Percentiles rank a stretch among this genome's conserved stretches.
Conservation (phyloP, 2,888 invertebrate genomes). For the Dicyrtoma fusca region DNA sequence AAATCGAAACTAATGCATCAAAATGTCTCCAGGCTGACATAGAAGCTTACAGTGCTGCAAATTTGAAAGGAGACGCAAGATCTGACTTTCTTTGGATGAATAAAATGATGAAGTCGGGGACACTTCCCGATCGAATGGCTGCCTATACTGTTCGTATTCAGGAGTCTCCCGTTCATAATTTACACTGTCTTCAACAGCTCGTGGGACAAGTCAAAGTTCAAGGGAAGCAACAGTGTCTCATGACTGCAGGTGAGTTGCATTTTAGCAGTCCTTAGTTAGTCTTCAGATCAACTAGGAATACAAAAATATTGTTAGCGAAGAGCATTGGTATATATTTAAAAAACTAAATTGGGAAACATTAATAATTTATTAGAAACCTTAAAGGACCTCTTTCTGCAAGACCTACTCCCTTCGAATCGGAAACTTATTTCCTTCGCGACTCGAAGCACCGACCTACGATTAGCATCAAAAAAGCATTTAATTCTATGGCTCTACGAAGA, state of each 20-base stretch:
- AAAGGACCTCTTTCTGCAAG: conserved; percentile 75
- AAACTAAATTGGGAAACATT: neutral
- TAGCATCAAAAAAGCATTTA: conserved; percentile 68
- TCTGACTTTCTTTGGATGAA: conserved; percentile 77
- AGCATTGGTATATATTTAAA: neutral
- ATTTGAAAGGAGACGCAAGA: conserved; percentile 64
- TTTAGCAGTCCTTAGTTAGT: conserved; percentile 11
- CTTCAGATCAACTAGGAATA: neutral
- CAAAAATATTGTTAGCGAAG: neutral
- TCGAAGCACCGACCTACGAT: conserved; percentile 65
- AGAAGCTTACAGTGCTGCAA: conserved; percentile 57
- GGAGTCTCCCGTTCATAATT: conserved; percentile 79
- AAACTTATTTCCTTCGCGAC: conserved; percentile 71
- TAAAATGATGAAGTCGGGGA: conserved; percentile 78
- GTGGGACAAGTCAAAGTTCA: conserved; percentile 74
- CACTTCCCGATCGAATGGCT: conserved; percentile 81
- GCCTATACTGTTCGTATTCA: conserved; percentile 80
- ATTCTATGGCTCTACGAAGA: conserved; percentile 88
- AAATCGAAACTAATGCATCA: conserved; percentile 38
- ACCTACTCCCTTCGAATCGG: conserved; percentile 69
- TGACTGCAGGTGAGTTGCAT: conserved; percentile 58
- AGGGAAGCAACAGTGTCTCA: conserved; percentile 56
- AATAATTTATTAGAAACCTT: conserved; percentile 70
- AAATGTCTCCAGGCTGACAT: conserved; percentile 41
- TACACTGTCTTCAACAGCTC: conserved; percentile 71